Conservation (phyloP, 2,113 vertebrate species). For the Sceloporus tristichus region DNA sequence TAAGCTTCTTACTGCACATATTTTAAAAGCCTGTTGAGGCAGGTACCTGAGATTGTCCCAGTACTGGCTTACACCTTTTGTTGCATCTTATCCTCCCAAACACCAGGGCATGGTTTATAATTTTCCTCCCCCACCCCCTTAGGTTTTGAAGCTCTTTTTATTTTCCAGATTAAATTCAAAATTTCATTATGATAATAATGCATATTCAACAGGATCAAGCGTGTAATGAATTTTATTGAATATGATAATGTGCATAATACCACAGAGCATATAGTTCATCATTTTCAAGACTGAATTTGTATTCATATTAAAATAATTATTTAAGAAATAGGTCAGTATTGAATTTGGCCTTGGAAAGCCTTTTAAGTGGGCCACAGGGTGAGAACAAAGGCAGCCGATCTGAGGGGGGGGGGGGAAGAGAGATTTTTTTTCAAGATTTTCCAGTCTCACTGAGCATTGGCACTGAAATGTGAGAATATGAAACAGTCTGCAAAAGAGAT, state of each 20-base stretch:
- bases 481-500: background rate
- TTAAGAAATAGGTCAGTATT: background rate
- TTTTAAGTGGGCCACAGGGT: background rate
- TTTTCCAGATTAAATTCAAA: background rate
- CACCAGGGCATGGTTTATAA: background rate
- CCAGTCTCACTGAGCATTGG: background rate
- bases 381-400: background rate
- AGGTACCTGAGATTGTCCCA: conserved; percentile 17
- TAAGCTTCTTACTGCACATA: conserved; percentile 15
- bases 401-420: background rate
- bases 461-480: background rate
- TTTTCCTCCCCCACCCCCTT: background rate
- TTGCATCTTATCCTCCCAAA: conserved; percentile 1
- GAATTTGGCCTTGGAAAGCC: background rate
- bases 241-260: background rate
- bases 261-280: background rate
- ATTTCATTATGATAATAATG: background rate
- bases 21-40: conserved; percentile 26
- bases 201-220: background rate
- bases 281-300: background rate
- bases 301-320: background rate
- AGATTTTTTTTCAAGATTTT: background rate
- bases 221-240: background rate
- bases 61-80: background rate
- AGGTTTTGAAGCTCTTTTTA: background rate